A percentile compares a stretch with the other conserved stretches of the same genome.
These are phyloP conservation scores for Aphelenchoides besseyi DNA, from an alignment of 1,140 invertebrate genomes.

Conservation along the genomic window DNA sequence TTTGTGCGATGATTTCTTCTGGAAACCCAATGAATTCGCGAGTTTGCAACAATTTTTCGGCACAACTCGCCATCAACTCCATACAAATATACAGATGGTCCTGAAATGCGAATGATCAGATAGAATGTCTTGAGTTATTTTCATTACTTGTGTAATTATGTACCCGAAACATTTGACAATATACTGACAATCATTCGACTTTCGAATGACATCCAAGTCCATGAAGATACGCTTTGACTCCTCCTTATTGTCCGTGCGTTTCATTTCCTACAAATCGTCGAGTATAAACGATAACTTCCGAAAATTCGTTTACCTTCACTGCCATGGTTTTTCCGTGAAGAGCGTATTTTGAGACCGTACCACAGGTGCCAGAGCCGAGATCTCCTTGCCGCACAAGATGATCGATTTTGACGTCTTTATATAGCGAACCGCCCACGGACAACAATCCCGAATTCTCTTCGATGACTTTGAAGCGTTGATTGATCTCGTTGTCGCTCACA, in stretches of 20 bases:
- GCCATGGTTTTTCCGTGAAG: slow-evolving; percentile 37
- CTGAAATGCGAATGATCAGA: slow-evolving; percentile 24
- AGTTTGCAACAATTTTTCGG: slow-evolving; percentile 79
- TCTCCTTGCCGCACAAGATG: slow-evolving; percentile 22
- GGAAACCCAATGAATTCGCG: slow-evolving; percentile 81
- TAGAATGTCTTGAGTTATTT: neutral
- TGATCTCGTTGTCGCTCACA: slow-evolving; percentile 27
- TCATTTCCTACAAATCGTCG: slow-evolving; percentile 78
- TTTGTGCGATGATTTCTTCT: slow-evolving; percentile 89
- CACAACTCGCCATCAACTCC: slow-evolving; percentile 96
- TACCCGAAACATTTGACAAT: slow-evolving; percentile 95
- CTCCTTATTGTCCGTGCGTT: slow-evolving; percentile 87
- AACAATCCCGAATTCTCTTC: slow-evolving; percentile 36
- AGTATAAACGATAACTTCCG: slow-evolving; percentile 20
- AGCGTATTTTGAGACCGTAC: slow-evolving; percentile 32
- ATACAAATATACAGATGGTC: slow-evolving; percentile 68
- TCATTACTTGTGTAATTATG: slow-evolving; percentile 79
- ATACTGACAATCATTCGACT: slow-evolving; percentile 90
- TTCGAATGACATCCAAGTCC: slow-evolving; percentile 94
- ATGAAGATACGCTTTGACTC: slow-evolving; percentile 96
- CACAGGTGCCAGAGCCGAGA: slow-evolving; percentile 37
- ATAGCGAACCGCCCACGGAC: slow-evolving; percentile 36
- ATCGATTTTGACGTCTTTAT: slow-evolving; percentile 29
- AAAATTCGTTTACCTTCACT: slow-evolving; percentile 33
- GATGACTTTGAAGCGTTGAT: slow-evolving; percentile 32